A percentile compares a stretch with the other conserved stretches of the same genome.
phyloP scores from a whole-genome alignment of 2,113 vertebrate genomes.

The Heterotilapia buettikoferi region DNA sequence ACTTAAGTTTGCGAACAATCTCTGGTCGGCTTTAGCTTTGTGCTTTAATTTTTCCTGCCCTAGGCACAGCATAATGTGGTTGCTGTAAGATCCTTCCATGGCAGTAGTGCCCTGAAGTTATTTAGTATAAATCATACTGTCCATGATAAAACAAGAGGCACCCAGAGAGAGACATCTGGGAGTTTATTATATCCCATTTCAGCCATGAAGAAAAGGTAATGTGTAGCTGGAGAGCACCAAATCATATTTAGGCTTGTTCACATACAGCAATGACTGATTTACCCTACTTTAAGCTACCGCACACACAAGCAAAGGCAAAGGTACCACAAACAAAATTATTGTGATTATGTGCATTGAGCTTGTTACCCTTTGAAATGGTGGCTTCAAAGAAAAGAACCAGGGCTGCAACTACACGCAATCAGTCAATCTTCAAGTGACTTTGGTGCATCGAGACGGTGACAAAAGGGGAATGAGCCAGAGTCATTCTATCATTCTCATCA shows the following conservation, averaged over 20 bases:
- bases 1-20: neutral
- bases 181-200: neutral
- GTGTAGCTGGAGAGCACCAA: neutral
- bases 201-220: neutral
- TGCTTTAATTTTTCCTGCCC: neutral
- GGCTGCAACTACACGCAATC: neutral
- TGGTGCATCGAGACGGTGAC: neutral
- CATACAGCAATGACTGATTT: neutral
- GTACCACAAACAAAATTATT: neutral
- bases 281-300: neutral
- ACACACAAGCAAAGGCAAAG: neutral
- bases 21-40: neutral
- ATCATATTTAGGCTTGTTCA: neutral
- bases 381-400: neutral
- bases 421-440: neutral
- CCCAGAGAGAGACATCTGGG: neutral
- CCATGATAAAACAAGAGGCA: neutral
- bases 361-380: neutral
- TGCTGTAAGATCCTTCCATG: neutral
- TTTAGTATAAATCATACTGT: neutral
- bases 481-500: neutral
- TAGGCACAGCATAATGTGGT: neutral
- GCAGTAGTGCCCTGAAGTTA: neutral
- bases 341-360: neutral
- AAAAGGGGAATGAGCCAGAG: neutral